These are phyloP conservation scores for Scrobipalpa atriplicella DNA, from an alignment of 2,888 invertebrate genomes.

Conservation along the genomic window DNA sequence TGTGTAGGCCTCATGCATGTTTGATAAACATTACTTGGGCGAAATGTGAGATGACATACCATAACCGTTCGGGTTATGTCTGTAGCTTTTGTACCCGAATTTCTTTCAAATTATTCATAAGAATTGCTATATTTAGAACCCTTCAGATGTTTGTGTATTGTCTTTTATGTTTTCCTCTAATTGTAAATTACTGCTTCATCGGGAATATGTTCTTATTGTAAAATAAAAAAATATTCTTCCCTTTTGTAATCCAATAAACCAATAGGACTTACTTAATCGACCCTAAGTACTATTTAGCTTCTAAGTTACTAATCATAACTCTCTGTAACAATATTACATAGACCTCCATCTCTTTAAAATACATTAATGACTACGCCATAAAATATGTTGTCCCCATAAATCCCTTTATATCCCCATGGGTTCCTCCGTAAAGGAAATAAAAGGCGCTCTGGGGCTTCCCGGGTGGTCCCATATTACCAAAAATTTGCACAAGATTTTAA, in stretches of 20 bases:
- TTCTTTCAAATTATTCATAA: too few species aligned
- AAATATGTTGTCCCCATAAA: constrained; percentile 3
- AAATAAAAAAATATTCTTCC: too few species aligned
- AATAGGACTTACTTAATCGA: too few species aligned
- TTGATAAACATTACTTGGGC: constrained; percentile 52
- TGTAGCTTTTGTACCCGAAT: constrained; percentile 10
- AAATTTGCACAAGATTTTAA: constrained; percentile 14
- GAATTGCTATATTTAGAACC: too few species aligned
- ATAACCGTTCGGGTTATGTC: constrained; percentile 25
- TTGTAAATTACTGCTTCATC: too few species aligned
- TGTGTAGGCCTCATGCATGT: constrained; percentile 59
- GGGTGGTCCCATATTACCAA: constrained; percentile 1
- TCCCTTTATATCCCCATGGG: not conserved
- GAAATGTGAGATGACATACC: constrained; percentile 33
- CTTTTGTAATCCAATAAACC: too few species aligned
- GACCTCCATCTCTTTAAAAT: not conserved
- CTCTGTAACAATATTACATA: not conserved
- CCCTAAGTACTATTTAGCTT: too few species aligned
- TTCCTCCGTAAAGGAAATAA: not conserved
- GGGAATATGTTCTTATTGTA: too few species aligned
- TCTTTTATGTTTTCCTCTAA: too few species aligned
- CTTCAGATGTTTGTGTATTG: too few species aligned
- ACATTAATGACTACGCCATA: not conserved
- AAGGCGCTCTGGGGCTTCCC: not conserved
- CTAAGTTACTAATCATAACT: not conserved